These are phyloP conservation scores for Drosophila eugracilis DNA, from an alignment of 1,140 invertebrate species.

Conservation along the genomic window DNA sequence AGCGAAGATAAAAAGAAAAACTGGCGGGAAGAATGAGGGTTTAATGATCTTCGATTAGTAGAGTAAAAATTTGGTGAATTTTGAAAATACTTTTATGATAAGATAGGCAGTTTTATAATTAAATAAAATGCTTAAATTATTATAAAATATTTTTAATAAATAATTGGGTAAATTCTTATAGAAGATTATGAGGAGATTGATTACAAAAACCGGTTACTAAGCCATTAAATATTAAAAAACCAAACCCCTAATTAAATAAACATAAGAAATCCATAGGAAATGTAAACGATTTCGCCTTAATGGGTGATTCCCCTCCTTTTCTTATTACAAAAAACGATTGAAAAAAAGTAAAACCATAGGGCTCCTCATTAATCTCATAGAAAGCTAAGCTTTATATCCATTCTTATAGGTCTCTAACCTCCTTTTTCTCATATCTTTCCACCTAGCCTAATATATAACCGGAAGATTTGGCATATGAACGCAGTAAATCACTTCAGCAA, in stretches of 20 bases:
- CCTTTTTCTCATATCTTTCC: conserved; percentile 26
- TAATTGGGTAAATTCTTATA: too few species aligned
- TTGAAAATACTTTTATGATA: too few species aligned
- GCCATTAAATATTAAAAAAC: too few species aligned
- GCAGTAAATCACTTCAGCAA: conserved; percentile 70
- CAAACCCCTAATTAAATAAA: too few species aligned
- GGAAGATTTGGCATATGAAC: conserved; percentile 76
- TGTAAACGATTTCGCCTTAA: neutral
- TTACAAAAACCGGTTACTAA: too few species aligned
- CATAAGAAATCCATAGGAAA: neutral
- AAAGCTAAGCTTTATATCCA: conserved; percentile 9
- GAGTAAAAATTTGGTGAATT: neutral
- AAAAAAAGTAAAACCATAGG: neutral
- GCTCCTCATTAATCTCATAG: neutral
- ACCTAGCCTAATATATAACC: conserved; percentile 42
- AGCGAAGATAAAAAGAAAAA: conserved; percentile 1
- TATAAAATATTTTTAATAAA: too few species aligned
- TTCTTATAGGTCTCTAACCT: conserved; percentile 11
- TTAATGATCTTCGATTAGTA: conserved; percentile 5
- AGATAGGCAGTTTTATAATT: too few species aligned
- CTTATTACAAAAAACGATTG: neutral
- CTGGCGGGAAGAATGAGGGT: neutral
- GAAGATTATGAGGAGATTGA: too few species aligned
- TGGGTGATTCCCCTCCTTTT: neutral
- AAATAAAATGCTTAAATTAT: too few species aligned